Evolutionary conservation across 2,888 invertebrate species (phyloP).

Genomic region (Plusia festucae): DNA sequence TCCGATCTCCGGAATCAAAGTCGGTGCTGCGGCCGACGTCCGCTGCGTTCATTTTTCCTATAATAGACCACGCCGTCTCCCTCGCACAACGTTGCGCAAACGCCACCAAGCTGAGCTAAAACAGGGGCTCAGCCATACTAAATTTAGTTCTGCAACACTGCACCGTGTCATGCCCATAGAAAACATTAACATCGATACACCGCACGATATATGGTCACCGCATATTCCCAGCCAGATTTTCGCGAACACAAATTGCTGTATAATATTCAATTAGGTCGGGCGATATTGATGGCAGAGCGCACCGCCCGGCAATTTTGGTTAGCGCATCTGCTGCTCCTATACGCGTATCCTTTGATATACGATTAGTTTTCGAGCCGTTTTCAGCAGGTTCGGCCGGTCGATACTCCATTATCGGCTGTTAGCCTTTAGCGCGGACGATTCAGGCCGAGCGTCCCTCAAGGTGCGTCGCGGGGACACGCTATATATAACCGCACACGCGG

Average conservation of each 20-base stretch:
- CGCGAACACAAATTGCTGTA: constrained; percentile 87
- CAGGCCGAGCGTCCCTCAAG: constrained; percentile 78
- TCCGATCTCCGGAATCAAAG: constrained; percentile 56
- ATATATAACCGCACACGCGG: constrained; percentile 65
- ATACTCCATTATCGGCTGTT: constrained; percentile 54
- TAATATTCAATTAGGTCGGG: constrained; percentile 88
- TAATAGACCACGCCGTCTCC: constrained; percentile 82
- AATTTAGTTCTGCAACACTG: constrained; percentile 86
- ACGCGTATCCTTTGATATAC: constrained; percentile 79
- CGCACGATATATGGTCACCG: constrained; percentile 84
- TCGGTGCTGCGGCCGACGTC: constrained; percentile 49
- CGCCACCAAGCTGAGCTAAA: constrained; percentile 79
- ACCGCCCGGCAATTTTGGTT: constrained; percentile 84
- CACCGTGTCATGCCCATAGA: constrained; percentile 76
- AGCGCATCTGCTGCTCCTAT: constrained; percentile 83
- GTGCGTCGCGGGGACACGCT: constrained; percentile 73
- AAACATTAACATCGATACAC: constrained; percentile 81
- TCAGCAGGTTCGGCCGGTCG: constrained; percentile 58
- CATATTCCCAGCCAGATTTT: constrained; percentile 87
- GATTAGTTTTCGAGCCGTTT: constrained; percentile 82
- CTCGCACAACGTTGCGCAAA: constrained; percentile 84
- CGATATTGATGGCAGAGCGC: constrained; percentile 81
- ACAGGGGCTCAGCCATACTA: constrained; percentile 78
- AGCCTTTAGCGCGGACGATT: constrained; percentile 44
- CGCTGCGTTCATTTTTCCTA: constrained; percentile 80